These are phyloP conservation scores for Marasmarcha lunaedactyla DNA, from an alignment of 2,888 invertebrate species.

Conservation along the genomic window DNA sequence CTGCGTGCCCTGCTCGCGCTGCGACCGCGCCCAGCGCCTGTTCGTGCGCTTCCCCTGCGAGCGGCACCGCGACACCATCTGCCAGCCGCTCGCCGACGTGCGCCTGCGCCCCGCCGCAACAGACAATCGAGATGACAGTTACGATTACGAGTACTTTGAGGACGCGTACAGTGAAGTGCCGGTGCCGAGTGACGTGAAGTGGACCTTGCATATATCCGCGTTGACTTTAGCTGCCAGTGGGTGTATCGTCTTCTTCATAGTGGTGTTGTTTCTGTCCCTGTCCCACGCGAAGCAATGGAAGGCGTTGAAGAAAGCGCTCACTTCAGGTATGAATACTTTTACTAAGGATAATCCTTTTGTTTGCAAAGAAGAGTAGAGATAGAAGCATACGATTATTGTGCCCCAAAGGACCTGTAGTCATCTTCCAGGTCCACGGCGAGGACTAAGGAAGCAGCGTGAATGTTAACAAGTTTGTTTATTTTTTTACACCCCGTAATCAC, in stretches of 20 bases:
- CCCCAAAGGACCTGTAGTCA: too few species aligned
- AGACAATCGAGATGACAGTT: slow-evolving; percentile 29
- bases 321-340: slow-evolving; percentile 73
- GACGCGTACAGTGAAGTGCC: slow-evolving; percentile 51
- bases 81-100: slow-evolving; percentile 76
- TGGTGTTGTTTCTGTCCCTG: slow-evolving; percentile 80
- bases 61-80: slow-evolving; percentile 79
- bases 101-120: slow-evolving; percentile 71
- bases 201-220: slow-evolving; percentile 82
- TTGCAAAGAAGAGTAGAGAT: too few species aligned
- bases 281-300: slow-evolving; percentile 86
- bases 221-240: slow-evolving; percentile 80
- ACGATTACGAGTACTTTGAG: slow-evolving; percentile 56
- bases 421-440: too few species aligned
- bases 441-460: too few species aligned
- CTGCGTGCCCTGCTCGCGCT: slow-evolving; percentile 79
- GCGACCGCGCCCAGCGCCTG: slow-evolving; percentile 64
- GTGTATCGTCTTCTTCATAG: slow-evolving; percentile 83
- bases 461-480: too few species aligned
- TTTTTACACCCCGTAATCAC: too few species aligned
- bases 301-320: slow-evolving; percentile 80
- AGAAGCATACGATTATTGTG: too few species aligned
- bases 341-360: too few species aligned
- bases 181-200: slow-evolving; percentile 57
- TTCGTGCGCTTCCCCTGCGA: slow-evolving; percentile 81